These are phyloP conservation scores for Lacerta viridis DNA, from an alignment of 2,797 vertebrate genomes.

Conservation along the genomic window DNA sequence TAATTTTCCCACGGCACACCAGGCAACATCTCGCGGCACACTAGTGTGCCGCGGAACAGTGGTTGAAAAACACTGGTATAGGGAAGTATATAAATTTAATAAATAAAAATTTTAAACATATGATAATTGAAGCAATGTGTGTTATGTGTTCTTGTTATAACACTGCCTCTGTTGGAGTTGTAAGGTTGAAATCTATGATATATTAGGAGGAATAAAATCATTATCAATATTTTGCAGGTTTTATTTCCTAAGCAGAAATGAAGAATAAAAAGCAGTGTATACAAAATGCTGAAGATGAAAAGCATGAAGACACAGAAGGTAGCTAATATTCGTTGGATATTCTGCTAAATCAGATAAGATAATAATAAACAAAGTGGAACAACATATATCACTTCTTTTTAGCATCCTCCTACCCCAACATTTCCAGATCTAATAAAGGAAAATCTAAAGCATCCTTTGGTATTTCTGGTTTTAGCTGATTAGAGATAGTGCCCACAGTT, in stretches of 20 bases:
- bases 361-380: neutral
- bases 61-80: too few species aligned
- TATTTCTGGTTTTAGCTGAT: neutral
- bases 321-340: constrained; percentile 44
- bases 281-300: constrained; percentile 73
- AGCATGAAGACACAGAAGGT: constrained; percentile 79
- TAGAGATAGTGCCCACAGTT: neutral
- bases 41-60: too few species aligned
- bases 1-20: too few species aligned
- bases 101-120: too few species aligned
- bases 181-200: neutral
- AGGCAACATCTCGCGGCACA: too few species aligned
- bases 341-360: neutral
- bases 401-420: neutral
- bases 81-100: too few species aligned
- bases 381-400: neutral
- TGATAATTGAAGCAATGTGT: neutral
- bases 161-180: neutral
- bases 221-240: constrained; percentile 60
- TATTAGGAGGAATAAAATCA: constrained; percentile 21
- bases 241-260: constrained; percentile 73
- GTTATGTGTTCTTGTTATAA: neutral
- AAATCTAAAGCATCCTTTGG: neutral
- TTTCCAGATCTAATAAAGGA: neutral
- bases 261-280: constrained; percentile 78